Conservation (phyloP, 2,797 vertebrate species). For the Balearica regulorum region DNA sequence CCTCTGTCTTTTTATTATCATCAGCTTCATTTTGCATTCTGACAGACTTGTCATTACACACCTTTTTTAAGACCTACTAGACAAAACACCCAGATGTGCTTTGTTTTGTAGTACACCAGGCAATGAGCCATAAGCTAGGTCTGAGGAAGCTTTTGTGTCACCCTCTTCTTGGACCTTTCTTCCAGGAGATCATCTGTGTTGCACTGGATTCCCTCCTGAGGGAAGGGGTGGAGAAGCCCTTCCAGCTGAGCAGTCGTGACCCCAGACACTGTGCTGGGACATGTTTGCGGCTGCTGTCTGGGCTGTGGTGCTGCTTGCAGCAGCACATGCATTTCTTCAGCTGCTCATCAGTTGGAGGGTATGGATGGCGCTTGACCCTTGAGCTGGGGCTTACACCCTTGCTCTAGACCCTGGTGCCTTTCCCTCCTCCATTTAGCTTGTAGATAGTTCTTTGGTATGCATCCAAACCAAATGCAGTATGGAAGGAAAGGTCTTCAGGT, state of each 20-base stretch:
- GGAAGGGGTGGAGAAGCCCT: not conserved
- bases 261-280: not conserved
- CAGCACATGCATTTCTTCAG: not conserved
- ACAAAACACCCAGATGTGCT: not conserved
- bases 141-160: not conserved
- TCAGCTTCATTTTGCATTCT: not conserved
- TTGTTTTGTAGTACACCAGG: not conserved
- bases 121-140: not conserved
- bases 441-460: not conserved
- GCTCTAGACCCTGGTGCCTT: not conserved
- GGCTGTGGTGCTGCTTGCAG: not conserved
- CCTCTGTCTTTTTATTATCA: not conserved
- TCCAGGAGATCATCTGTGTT: not conserved
- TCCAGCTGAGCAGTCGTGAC: not conserved
- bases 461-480: not conserved
- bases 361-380: not conserved
- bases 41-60: not conserved
- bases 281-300: not conserved
- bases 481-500: conserved; percentile 12
- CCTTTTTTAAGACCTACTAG: not conserved
- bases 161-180: not conserved
- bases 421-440: not conserved
- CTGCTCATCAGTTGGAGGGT: not conserved
- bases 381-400: not conserved
- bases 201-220: not conserved